phyloP scores from a whole-genome alignment of 1,140 invertebrate species.

The Dinothrombium tinctorium region DNA sequence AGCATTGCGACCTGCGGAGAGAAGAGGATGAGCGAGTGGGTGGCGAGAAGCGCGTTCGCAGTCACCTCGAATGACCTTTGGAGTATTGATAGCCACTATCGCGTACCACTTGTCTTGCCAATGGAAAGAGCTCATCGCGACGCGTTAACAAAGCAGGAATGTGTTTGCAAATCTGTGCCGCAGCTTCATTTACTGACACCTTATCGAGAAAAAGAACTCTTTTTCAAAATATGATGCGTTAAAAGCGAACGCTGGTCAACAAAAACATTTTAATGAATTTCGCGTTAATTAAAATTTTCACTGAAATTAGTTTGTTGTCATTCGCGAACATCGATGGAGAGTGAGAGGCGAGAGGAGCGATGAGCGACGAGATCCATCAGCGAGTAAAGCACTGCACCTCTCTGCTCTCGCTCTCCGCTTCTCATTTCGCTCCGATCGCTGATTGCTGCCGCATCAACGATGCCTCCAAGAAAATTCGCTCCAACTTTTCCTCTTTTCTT shows the following conservation, averaged over 20 bases:
- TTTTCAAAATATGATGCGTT: background rate
- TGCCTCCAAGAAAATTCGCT: background rate
- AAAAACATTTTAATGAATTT: slow-evolving; percentile 3
- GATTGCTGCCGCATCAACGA: no score
- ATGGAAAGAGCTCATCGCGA: slow-evolving; percentile 75
- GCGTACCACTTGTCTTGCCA: slow-evolving; percentile 77
- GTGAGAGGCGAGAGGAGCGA: no score
- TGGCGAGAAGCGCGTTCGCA: no score
- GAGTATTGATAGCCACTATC: slow-evolving; percentile 74
- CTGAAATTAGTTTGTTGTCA: background rate
- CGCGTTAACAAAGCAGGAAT: slow-evolving; percentile 68
- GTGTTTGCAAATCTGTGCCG: slow-evolving; percentile 74
- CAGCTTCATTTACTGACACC: slow-evolving; percentile 87
- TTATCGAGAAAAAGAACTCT: slow-evolving; percentile 18
- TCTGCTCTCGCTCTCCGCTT: no score
- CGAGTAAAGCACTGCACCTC: no score
- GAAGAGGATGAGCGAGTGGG: background rate
- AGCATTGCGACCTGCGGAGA: background rate
- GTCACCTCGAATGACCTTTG: slow-evolving; percentile 35
- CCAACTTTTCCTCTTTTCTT: background rate
- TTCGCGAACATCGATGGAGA: no score
- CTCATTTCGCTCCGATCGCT: no score
- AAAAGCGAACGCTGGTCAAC: background rate
- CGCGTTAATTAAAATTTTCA: slow-evolving; percentile 1
- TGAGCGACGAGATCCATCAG: no score